These are phyloP conservation scores for Acanthochromis polyacanthus DNA, from an alignment of 2,113 vertebrate genomes.

Conservation along the genomic window DNA sequence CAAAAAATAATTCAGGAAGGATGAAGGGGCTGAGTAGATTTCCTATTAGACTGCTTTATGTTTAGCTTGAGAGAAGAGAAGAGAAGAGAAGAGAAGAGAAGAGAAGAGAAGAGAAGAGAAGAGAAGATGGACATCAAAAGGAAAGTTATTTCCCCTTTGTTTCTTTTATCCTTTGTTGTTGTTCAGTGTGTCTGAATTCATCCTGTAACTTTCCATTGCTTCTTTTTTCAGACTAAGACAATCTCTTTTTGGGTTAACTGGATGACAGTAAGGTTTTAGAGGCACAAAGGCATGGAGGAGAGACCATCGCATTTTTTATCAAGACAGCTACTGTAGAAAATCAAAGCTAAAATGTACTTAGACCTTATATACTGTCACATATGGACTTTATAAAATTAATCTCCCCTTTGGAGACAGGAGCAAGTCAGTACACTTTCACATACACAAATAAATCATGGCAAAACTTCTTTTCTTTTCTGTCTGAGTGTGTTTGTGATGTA, in stretches of 20 bases:
- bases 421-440: neutral
- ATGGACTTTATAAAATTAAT: neutral
- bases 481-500: constrained; percentile 23
- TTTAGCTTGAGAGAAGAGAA: constrained; percentile 23
- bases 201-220: neutral
- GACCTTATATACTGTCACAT: constrained; percentile 1
- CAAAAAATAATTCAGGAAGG: constrained; percentile 32
- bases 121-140: constrained; percentile 28
- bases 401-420: constrained; percentile 6
- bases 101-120: constrained; percentile 12
- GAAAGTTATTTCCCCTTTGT: constrained; percentile 25
- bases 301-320: constrained; percentile 27
- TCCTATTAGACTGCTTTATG: constrained; percentile 51
- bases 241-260: constrained; percentile 29
- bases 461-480: neutral
- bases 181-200: constrained; percentile 16
- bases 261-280: constrained; percentile 28
- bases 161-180: constrained; percentile 35
- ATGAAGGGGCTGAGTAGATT: constrained; percentile 46
- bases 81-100: constrained; percentile 17
- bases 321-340: constrained; percentile 14
- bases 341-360: constrained; percentile 28
- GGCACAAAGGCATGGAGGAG: constrained; percentile 9
- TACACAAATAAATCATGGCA: neutral
- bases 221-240: constrained; percentile 19